Base-by-base conservation (phyloP, 30 jellyfish, hydroid and myxozoan genomes). In the Phacellophora camtschatica region DNA sequence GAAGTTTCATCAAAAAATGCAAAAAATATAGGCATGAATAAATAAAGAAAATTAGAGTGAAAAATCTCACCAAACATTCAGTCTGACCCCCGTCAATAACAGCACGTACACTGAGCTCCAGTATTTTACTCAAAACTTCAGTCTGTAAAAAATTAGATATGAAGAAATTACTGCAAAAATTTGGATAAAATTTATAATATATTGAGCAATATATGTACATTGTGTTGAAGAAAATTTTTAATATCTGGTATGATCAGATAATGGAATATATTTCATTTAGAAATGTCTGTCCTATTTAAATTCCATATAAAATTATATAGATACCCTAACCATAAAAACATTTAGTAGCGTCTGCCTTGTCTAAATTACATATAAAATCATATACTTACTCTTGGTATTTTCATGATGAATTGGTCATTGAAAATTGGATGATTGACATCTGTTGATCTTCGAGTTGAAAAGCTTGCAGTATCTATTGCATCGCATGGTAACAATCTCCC, bases 401-500 rank as follows among this genome's bases (percentile, higher is more conserved):
- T 94, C 85, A 94, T 56, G 18, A 88, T 73, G 70, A 94, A 94
- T 32, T 94, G 99, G 36, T 94, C 97, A 59, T 87, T 82, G 82
- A 94, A 94, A 1, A 59, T 58, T 16, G 97, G 99, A 24, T 83
- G 82, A 31, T 54, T 86, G 50, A 79, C 64, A 42, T 74, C 80
- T 1, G 41, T 83, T 41, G 99, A 87, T 29, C 90, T 66, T 39
- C 97, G 48, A 16, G 99, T 85, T 11, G 87, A 66, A 74, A 94
- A 94, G 27, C 86, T 56, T 3, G 90, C 95, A 16, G 84, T 74
- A 9, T 87, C 90, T n/a, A 66, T 67, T 8, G 87, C 77, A 25
- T 51, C 62, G 73, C 67, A 68, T 4, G 99, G 99, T 41, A 94
- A 45, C 62, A 94, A 55, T 4, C 94, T 74, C 2, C 97, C 99